A percentile compares a stretch with the other conserved stretches of the same genome.
Conservation (phyloP, 2,113 vertebrate genomes). For the Mesembrinibis cayennensis region DNA sequence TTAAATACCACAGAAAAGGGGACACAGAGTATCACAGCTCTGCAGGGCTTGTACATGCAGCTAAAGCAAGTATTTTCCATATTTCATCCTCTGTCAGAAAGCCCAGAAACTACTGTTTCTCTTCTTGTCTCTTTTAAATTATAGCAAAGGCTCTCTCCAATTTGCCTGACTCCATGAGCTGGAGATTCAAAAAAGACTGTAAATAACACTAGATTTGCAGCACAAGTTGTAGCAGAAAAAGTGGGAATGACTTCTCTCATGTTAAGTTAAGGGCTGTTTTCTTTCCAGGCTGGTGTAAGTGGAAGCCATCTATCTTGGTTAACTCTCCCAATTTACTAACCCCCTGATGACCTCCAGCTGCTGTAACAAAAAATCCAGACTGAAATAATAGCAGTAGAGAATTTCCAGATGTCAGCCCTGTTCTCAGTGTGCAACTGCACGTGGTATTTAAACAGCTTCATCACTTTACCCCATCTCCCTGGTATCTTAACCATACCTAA, state of each 20-base stretch:
- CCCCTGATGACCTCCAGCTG: background rate
- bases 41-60: background rate
- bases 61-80: background rate
- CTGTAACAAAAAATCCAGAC: background rate
- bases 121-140: background rate
- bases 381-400: background rate
- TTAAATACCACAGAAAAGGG: background rate
- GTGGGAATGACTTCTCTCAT: background rate
- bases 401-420: background rate
- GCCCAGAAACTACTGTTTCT: background rate
- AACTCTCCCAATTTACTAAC: background rate
- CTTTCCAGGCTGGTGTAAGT: background rate
- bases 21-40: background rate
- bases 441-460: background rate
- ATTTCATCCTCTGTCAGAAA: background rate
- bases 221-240: background rate
- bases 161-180: background rate
- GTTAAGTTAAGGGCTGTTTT: background rate
- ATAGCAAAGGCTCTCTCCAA: background rate
- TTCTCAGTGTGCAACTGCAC: background rate
- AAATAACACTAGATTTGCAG: background rate
- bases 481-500: background rate
- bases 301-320: background rate
- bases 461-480: background rate
- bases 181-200: background rate